A percentile compares a stretch with the other conserved stretches of the same genome.
These are phyloP conservation scores for Stratiomys singularior DNA, from an alignment of 2,888 invertebrate genomes.

Conservation along the genomic window DNA sequence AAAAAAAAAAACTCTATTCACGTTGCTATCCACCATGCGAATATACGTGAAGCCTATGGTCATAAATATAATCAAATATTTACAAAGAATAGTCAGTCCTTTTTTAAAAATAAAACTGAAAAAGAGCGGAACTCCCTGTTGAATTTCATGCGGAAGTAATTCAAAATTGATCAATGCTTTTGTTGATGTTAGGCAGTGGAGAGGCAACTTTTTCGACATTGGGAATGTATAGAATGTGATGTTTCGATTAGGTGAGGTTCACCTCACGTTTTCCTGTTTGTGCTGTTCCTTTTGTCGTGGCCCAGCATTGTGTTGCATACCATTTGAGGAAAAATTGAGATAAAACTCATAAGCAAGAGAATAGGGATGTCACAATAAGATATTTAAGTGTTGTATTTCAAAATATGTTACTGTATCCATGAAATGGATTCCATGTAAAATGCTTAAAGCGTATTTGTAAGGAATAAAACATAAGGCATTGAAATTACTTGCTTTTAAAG, in stretches of 20 bases:
- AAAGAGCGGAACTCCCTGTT: constrained; percentile 41
- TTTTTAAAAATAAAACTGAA: constrained; percentile 22
- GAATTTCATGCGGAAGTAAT: constrained; percentile 51
- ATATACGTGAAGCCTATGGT: background rate
- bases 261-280: constrained; percentile 44
- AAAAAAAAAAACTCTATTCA: constrained; percentile 40
- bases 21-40: background rate
- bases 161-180: constrained; percentile 47
- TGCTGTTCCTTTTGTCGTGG: constrained; percentile 24
- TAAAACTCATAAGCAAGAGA: constrained; percentile 31
- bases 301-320: constrained; percentile 19
- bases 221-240: constrained; percentile 15
- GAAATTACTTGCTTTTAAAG: too few relatives aligned
- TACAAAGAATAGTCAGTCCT: constrained; percentile 32
- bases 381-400: constrained; percentile 50
- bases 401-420: constrained; percentile 49
- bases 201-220: background rate
- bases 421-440: constrained; percentile 40
- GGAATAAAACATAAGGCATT: constrained; percentile 29
- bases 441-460: constrained; percentile 37
- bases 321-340: constrained; percentile 48
- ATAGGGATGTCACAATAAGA: constrained; percentile 6
- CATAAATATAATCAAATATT: constrained; percentile 42
- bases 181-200: constrained; percentile 13
- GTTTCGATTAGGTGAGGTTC: constrained; percentile 45